A percentile compares a stretch with the other conserved stretches of the same genome.
Evolutionary conservation across 1,140 invertebrate genomes (phyloP).

Genomic region (Saxidomus purpurata): DNA sequence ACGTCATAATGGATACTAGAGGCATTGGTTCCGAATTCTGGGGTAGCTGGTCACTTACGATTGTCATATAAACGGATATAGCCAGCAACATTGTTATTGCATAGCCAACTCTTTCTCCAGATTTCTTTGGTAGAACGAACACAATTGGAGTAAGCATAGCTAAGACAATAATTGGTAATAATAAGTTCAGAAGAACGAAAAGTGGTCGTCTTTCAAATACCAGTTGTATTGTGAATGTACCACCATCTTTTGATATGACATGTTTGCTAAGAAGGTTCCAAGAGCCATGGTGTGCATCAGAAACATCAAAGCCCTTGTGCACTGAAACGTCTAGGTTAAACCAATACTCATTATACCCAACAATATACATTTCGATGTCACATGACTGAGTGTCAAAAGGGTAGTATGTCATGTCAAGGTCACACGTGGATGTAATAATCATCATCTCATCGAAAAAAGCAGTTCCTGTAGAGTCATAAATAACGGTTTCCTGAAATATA

Average conservation of each 20-base stretch:
- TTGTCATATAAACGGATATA: conserved; percentile 55
- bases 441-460: not conserved
- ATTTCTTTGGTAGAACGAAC: conserved; percentile 26
- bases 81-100: conserved; percentile 40
- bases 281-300: not conserved
- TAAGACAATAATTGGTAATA: conserved; percentile 15
- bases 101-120: conserved; percentile 36
- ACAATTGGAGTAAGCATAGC: not conserved
- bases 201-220: conserved; percentile 16
- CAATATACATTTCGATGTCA: not conserved
- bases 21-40: conserved; percentile 24
- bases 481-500: not conserved
- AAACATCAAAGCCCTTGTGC: not conserved
- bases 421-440: conserved; percentile 58
- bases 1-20: not conserved
- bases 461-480: not conserved
- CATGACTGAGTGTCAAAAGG: conserved; percentile 54
- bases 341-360: not conserved
- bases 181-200: not conserved
- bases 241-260: too few relatives aligned
- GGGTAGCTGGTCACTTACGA: conserved; percentile 23
- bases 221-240: not conserved
- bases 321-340: not conserved
- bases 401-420: conserved; percentile 71
- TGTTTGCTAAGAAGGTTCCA: not conserved